These are phyloP conservation scores for Xenentodon cancila DNA, from an alignment of 2,797 vertebrate species.

Conservation along the genomic window DNA sequence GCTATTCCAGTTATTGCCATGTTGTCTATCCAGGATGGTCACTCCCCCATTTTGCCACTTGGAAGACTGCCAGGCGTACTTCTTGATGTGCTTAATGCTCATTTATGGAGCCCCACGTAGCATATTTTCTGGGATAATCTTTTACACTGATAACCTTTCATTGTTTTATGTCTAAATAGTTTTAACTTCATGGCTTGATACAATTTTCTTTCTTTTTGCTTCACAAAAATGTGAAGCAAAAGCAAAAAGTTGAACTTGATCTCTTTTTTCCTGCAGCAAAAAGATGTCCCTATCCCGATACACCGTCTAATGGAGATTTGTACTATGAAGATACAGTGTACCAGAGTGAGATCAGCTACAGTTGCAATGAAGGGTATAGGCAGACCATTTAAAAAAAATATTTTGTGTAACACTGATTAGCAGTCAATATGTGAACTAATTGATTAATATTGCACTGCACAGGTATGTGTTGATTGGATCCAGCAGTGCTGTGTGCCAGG, in stretches of 20 bases:
- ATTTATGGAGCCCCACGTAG: too few relatives aligned
- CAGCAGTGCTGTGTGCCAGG: slow-evolving; percentile 74
- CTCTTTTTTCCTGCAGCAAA: slow-evolving; percentile 75
- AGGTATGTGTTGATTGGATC: slow-evolving; percentile 84
- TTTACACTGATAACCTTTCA: too few relatives aligned
- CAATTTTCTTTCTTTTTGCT: too few relatives aligned
- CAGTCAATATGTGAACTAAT: background rate
- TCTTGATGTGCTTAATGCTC: too few relatives aligned
- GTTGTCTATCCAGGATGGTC: too few relatives aligned
- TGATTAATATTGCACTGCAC: slow-evolving; percentile 15
- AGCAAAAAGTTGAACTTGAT: background rate
- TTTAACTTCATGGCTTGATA: too few relatives aligned
- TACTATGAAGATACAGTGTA: slow-evolving; percentile 74
- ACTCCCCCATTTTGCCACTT: too few relatives aligned
- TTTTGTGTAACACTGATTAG: background rate
- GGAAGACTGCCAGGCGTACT: too few relatives aligned
- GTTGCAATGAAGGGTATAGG: slow-evolving; percentile 87
- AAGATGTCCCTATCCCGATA: slow-evolving; percentile 78
- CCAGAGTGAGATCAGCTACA: slow-evolving; percentile 79
- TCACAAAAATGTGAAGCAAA: too few relatives aligned
- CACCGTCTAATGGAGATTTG: slow-evolving; percentile 76
- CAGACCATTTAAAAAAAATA: background rate
- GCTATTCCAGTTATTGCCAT: too few relatives aligned
- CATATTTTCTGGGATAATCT: too few relatives aligned
- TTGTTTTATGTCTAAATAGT: too few relatives aligned